Base-by-base conservation (phyloP, 2,113 vertebrate species). In the Cottus gobio region DNA sequence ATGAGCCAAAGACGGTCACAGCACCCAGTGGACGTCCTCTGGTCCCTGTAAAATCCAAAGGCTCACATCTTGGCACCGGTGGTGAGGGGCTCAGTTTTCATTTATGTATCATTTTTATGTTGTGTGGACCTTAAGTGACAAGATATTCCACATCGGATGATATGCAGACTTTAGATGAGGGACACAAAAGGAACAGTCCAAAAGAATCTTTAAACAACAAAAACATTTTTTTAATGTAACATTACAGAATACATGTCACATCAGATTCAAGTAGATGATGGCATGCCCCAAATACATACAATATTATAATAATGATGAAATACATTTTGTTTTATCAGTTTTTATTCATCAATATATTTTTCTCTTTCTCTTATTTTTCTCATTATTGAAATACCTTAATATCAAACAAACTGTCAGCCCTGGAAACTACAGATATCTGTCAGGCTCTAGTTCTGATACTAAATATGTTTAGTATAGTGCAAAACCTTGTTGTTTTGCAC, bases 381-480 rank as follows among this genome's bases (percentile, higher is more conserved):
- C 18, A 50, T 50, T 2, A 50, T 50, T 50, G 20, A 50, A 50
- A 22, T 3, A 50, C 46, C 46, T 50, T 18, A 50, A 30, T 2
- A 37, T 39, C 4, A 46, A 7, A 72, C 3, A 31, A 13, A 24
- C 28, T 56, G 28, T 61, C 15, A 31, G 11, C 7, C 5, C 57
- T 82, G 71, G 57, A 80, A 83, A 78, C 28, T 30, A 56, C 10
- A 54, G 18, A 12, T 20, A 34, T 58, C 2, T 69, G 16, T 28
- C 10, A n/a, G 37, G 34, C 2, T 44, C 11, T 75, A 66, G 39
- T 58, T 77, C 8, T 78, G 37, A 78, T 57, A 69, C 54, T 16
- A 71, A 26, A 46, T 81, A 9, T 80, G 54, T 75, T 90, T 91
- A 84, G 22, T 44, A 15, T 24, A 13, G 31, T 65, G 34, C 67